Evolutionary conservation across 2,888 invertebrate species (phyloP), one percentile per base, ranked within the genome.

Genomic region (Pecten maximus): DNA sequence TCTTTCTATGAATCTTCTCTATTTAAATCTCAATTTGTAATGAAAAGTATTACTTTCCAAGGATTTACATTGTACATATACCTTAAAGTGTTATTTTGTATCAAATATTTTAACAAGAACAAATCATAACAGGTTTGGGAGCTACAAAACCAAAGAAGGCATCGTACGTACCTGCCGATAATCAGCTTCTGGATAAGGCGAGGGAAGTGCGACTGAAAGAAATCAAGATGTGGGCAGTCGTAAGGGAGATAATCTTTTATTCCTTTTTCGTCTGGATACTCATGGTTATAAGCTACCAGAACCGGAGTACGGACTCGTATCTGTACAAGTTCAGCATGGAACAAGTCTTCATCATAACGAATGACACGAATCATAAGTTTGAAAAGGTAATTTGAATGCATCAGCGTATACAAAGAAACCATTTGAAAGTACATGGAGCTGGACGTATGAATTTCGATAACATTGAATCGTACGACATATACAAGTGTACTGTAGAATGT

Each of bases 241-340:
- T 97, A 23, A 93, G 96, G 89, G 97, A 97, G 93, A 97, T 97
- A 19, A 91, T 96, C 48, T 96, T 97, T 90, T 97, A 97, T 94
- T 92, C 96, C 19, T 94, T 97, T 92, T 97, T 97, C 95, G 94
- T 97, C 28, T 96, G 96, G 96, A 95, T 97, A 35, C 95, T 97
- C n/a, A 95, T 97, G 89, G 95, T 97, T 28, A 96, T 97, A 88
- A 96, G 96, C 91, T 97, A 97, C 94, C 95, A 96, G 44, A 96
- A 96, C 92, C 94, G 97, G 48, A 97, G 97, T 93, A 95, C 96
- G 19, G 95, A 96, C 93, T 96, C 97, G 40, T 97, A 95, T 93
- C 94, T 94, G n/a, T 95, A 97, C 93, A 96, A 97, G 92, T 92
- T 95, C 88, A 96, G 96, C 89, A 93, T 97, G 92, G 95, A 95